These are phyloP conservation scores for Glaucopsyche alexis DNA, from an alignment of 2,888 invertebrate species.

Conservation along the genomic window DNA sequence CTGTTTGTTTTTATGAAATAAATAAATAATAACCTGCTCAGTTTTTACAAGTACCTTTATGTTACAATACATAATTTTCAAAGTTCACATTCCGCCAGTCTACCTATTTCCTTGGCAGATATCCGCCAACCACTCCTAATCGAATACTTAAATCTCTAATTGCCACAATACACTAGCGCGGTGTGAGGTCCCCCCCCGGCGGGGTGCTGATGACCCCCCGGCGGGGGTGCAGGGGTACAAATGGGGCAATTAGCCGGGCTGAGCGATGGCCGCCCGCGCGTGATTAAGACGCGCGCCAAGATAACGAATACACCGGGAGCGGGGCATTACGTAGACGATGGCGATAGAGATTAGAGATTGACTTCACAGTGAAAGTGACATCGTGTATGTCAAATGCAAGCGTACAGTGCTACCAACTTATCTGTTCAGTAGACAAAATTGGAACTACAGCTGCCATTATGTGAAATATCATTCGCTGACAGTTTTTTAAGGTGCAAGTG, in stretches of 20 bases:
- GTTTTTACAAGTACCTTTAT: too few relatives aligned
- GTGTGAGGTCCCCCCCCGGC: background rate
- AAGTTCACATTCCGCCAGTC: background rate
- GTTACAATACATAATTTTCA: too few relatives aligned
- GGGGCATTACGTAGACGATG: conserved; percentile 44
- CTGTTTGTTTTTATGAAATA: too few relatives aligned
- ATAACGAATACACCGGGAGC: conserved; percentile 50
- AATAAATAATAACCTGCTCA: too few relatives aligned
- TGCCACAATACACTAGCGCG: conserved; percentile 8
- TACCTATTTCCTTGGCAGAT: background rate
- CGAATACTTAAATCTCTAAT: conserved; percentile 20
- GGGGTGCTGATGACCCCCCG: background rate
- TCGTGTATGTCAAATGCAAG: too few relatives aligned
- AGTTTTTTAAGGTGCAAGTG: too few relatives aligned
- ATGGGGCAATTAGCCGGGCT: conserved; percentile 67
- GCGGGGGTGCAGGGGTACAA: conserved; percentile 48
- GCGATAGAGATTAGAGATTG: background rate
- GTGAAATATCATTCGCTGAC: too few relatives aligned
- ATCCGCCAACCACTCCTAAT: conserved; percentile 6
- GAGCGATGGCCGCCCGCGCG: conserved; percentile 59
- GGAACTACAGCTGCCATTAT: too few relatives aligned
- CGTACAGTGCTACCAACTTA: too few relatives aligned
- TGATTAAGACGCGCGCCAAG: conserved; percentile 67
- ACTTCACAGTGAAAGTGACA: too few relatives aligned
- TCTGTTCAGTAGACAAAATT: too few relatives aligned